phyloP scores from a whole-genome alignment of 2,888 invertebrate genomes.

The Pachydiplax longipennis region DNA sequence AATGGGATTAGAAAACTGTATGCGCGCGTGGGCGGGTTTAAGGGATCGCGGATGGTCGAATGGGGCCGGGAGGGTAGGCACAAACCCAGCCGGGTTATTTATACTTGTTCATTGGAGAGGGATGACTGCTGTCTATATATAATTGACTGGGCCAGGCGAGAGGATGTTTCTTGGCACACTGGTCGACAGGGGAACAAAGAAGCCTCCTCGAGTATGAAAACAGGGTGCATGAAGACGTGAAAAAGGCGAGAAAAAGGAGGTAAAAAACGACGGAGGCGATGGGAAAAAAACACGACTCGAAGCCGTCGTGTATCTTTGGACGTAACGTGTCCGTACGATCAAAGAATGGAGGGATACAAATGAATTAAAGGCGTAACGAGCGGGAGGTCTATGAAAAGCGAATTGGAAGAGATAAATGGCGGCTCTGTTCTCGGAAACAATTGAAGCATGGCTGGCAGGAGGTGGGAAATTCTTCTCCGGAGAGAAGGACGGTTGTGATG shows the following conservation, averaged over 20 bases:
- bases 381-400: not conserved
- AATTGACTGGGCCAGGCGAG: conserved; percentile 42
- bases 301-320: not conserved
- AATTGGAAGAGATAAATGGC: not conserved
- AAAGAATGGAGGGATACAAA: not conserved
- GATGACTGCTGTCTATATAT: conserved; percentile 44
- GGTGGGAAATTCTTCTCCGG: not conserved
- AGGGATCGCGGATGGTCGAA: conserved; percentile 21
- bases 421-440: not conserved
- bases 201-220: conserved; percentile 15
- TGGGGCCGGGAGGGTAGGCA: conserved; percentile 10
- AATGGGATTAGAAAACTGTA: not conserved
- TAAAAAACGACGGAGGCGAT: not conserved
- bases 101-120: conserved; percentile 45
- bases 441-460: conserved; percentile 6
- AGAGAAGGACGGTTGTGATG: not conserved
- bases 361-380: not conserved
- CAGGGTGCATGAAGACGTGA: conserved; percentile 8
- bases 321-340: not conserved
- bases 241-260: not conserved
- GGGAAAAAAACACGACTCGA: not conserved
- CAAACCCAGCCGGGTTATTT: conserved; percentile 40
- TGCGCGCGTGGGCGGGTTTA: not conserved
- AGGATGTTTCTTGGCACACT: conserved; percentile 35
- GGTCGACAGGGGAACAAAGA: conserved; percentile 39